phyloP scores from a whole-genome alignment of 1,140 invertebrate genomes.

The Phymorhynchus buccinoides region DNA sequence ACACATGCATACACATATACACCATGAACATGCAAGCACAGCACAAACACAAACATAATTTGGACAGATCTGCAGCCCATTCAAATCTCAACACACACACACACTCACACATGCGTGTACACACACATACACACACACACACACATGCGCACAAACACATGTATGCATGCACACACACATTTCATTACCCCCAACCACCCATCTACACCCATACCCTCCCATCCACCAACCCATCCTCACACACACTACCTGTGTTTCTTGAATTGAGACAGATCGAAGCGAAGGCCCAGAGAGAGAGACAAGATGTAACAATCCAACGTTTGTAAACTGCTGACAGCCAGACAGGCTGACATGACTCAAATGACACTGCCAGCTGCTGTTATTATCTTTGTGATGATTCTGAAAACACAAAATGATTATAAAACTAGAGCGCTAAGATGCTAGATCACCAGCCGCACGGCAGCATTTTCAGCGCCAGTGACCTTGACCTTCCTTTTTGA shows the following conservation, averaged over 20 bases:
- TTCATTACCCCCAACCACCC: not conserved
- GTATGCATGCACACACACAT: not conserved
- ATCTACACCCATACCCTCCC: not conserved
- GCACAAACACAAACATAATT: too few species aligned
- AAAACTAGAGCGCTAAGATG: too few species aligned
- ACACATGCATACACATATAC: not conserved
- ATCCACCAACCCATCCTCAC: too few species aligned
- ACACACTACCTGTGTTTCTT: not conserved
- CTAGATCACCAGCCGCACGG: too few species aligned
- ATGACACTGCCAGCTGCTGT: not conserved
- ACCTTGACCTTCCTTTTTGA: too few species aligned
- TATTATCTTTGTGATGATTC: too few species aligned
- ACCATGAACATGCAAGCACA: not conserved
- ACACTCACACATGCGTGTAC: not conserved
- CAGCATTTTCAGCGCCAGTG: too few species aligned
- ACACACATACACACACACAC: not conserved
- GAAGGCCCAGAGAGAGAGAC: not conserved
- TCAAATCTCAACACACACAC: not conserved
- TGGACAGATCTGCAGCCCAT: too few species aligned
- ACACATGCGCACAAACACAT: too few species aligned
- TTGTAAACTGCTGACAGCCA: not conserved
- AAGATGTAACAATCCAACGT: not conserved
- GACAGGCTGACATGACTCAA: not conserved
- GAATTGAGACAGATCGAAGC: not conserved
- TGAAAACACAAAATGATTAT: too few species aligned